These are phyloP conservation scores for Clarias platycephalus DNA, from an alignment of 2,797 vertebrate genomes.

Conservation along the genomic window DNA sequence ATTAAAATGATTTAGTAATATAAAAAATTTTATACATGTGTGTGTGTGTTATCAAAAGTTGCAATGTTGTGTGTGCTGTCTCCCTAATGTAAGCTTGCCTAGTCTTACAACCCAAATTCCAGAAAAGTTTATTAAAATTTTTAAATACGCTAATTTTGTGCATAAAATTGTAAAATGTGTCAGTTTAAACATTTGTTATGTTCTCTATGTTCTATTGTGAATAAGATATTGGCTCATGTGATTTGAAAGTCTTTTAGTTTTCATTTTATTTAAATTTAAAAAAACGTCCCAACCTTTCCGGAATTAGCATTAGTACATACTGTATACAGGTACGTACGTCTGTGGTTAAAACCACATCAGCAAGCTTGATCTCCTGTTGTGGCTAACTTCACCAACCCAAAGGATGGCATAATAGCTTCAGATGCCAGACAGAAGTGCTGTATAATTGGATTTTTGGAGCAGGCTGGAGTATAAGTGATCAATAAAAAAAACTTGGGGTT, in stretches of 20 bases:
- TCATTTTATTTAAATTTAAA: too few relatives aligned
- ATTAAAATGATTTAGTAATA: background rate
- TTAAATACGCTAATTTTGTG: too few relatives aligned
- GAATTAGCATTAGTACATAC: background rate
- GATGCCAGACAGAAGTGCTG: background rate
- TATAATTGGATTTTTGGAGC: background rate
- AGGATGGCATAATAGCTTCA: conserved; percentile 1
- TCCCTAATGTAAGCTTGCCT: background rate
- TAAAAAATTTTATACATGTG: too few relatives aligned
- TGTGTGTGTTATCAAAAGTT: too few relatives aligned
- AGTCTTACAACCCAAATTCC: background rate
- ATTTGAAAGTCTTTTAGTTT: too few relatives aligned
- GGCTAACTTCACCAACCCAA: background rate
- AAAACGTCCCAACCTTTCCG: too few relatives aligned
- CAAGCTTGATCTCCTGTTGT: background rate
- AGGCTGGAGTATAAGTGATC: background rate
- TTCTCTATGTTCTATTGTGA: too few relatives aligned
- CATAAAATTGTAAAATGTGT: too few relatives aligned
- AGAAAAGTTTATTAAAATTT: too few relatives aligned
- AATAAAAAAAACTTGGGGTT: background rate
- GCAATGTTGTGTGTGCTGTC: background rate
- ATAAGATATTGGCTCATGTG: too few relatives aligned
- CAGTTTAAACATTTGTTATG: too few relatives aligned
- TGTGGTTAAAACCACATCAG: background rate
- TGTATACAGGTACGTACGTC: too few relatives aligned